Base-by-base conservation (phyloP, 2,797 vertebrate species). In the Acipenser ruthenus region DNA sequence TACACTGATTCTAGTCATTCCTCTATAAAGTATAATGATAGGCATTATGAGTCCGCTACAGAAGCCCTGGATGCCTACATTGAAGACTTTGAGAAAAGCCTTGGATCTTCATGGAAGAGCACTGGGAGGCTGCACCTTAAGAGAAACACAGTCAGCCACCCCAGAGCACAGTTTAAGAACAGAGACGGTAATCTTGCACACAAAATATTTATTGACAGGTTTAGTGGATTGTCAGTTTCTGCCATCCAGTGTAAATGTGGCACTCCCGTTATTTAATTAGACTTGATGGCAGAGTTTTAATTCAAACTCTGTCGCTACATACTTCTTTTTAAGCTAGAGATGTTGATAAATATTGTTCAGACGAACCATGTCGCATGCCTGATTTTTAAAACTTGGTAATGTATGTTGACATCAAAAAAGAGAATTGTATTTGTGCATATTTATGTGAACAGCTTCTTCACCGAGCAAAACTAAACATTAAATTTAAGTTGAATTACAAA, bases 61-160 rank as follows among this genome's bases (percentile, higher is more conserved):
- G 84, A 87, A 2, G 93, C 93, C 0, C 52, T 97, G 55, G 90
- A 96, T 6, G 94, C 91, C 7, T 97, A 97, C 74, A 96, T 96
- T 15, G 65, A 88, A 53, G 94, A 96, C 68, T 95, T 91, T 67
- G 82, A 95, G 63, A 78, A 74, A 65, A 87, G 79, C 60, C 74
- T 58, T 55, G 59, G 52, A 1, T 79, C 73, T 58, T 58, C 78
- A 1, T 55, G 63, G 12, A 2, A 52, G 8, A 69, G 23, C 0
- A 73, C 82, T 49, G 88, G 87, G 60, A 77, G 69, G 52, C 79
- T 87, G 13, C 23, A 82, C 63, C 73, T 87, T 61, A 75, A 69
- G 0, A 71, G 50, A 1, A 23, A 62, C 15, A 50, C 6, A 1
- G 53, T 63, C 13, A 78, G 56, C 0, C 65, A 72, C 58, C 52